Evolutionary conservation across 2,797 vertebrate species (phyloP).

Genomic region (Xenopus petersii): DNA sequence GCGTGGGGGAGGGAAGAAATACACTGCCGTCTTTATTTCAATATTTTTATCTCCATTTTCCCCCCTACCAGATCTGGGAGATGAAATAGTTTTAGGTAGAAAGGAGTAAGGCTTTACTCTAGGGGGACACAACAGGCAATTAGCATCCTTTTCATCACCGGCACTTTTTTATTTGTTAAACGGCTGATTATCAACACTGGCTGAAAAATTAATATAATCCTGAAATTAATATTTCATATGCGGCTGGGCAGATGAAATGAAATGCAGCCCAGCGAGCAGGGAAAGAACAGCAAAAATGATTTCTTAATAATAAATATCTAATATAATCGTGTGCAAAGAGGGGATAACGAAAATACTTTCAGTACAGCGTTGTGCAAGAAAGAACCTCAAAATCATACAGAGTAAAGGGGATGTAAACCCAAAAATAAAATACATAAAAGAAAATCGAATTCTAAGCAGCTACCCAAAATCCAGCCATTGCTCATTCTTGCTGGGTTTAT

Average conservation of each 20-base stretch:
- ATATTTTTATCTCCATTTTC: not conserved
- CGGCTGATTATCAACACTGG: conserved; percentile 40
- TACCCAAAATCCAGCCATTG: no score
- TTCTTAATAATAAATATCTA: no score
- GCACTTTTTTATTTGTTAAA: conserved; percentile 30
- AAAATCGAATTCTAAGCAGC: no score
- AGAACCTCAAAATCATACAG: no score
- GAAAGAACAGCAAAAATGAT: not conserved
- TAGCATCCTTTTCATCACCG: conserved; percentile 33
- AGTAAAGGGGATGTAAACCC: no score
- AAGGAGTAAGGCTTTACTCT: conserved; percentile 3
- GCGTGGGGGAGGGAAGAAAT: not conserved
- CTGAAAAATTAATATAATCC: conserved; percentile 33
- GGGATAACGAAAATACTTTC: no score
- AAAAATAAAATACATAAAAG: no score
- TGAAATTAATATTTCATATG: conserved; percentile 28
- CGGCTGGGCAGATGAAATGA: conserved; percentile 39
- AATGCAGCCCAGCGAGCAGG: conserved; percentile 12
- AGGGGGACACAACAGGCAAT: conserved; percentile 15
- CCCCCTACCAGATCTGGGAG: conserved; percentile 10
- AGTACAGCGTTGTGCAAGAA: no score
- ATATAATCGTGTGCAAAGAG: no score
- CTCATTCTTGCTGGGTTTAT: no score
- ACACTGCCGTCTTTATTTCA: not conserved
- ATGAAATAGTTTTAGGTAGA: conserved; percentile 36